A percentile compares a stretch with the other conserved stretches of the same genome.
Evolutionary conservation across 2,797 vertebrate species (phyloP).

Genomic region (Chloroceryle amazona): DNA sequence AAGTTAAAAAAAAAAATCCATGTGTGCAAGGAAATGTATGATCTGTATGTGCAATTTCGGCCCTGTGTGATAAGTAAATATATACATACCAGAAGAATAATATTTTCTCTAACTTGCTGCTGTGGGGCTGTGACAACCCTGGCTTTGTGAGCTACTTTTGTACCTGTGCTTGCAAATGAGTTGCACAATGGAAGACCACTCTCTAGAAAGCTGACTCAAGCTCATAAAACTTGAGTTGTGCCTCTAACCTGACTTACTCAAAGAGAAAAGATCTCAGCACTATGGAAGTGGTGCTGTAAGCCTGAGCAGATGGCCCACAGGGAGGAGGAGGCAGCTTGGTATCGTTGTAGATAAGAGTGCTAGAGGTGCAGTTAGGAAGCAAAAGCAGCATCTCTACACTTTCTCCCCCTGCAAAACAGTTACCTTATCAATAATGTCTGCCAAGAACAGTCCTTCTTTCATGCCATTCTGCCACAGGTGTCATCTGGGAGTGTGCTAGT

Average conservation of each 20-base stretch:
- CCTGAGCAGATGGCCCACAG: background rate
- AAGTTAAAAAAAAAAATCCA: background rate
- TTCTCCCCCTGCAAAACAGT: background rate
- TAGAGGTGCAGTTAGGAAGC: background rate
- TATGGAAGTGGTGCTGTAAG: background rate
- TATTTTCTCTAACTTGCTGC: background rate
- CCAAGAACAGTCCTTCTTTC: conserved; percentile 14
- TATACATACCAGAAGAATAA: background rate
- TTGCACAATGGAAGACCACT: background rate
- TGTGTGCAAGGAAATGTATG: background rate
- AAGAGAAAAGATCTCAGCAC: background rate
- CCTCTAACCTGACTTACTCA: background rate
- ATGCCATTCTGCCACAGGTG: background rate
- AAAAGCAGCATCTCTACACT: background rate
- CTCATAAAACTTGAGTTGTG: background rate
- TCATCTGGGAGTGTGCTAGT: background rate
- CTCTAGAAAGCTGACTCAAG: background rate
- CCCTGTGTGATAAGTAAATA: background rate
- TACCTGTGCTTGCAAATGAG: background rate
- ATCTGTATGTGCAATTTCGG: background rate
- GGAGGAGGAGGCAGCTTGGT: background rate
- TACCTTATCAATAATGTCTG: background rate
- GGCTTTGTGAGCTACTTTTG: background rate
- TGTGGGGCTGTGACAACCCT: background rate
- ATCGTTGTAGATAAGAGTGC: background rate